Evolutionary conservation across 1,140 invertebrate genomes (phyloP).

Genomic region (Thalassaphorura encarpata): DNA sequence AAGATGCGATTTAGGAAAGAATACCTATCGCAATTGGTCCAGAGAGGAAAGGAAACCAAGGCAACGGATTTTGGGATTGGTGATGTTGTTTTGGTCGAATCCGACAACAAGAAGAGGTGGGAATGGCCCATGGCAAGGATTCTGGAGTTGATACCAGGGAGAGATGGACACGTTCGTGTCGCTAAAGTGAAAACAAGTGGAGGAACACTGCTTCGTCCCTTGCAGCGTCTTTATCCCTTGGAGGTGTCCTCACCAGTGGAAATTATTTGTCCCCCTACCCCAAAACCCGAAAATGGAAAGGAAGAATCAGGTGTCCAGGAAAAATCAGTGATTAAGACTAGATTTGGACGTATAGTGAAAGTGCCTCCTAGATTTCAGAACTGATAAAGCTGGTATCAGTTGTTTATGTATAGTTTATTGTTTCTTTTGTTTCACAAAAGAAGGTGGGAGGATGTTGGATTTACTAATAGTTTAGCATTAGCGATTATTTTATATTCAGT

Average conservation of each 20-base stretch:
- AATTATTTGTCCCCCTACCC: neutral
- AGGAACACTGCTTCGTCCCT: constrained; percentile 3
- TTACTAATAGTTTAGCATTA: too few relatives aligned
- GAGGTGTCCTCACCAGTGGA: constrained; percentile 4
- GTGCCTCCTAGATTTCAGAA: neutral
- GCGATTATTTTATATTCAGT: too few relatives aligned
- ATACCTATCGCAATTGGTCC: constrained; percentile 1
- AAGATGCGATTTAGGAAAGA: constrained; percentile 4
- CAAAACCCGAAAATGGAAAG: neutral
- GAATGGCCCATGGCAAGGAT: constrained; percentile 17
- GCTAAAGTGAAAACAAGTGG: constrained; percentile 5
- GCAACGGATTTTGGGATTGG: neutral
- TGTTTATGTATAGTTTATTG: neutral
- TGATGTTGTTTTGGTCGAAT: constrained; percentile 14
- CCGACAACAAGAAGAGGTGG: constrained; percentile 15
- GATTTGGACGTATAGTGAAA: too few relatives aligned
- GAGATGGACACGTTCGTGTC: constrained; percentile 10
- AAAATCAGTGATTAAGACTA: neutral
- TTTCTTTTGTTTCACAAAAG: constrained; percentile 1
- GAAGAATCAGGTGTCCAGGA: neutral
- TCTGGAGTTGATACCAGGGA: constrained; percentile 4
- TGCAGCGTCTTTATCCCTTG: constrained; percentile 25
- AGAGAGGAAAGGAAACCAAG: neutral
- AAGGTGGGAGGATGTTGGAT: constrained; percentile 8
- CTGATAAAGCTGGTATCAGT: neutral